Conservation (phyloP, 2,888 invertebrate genomes). For the Caenorhabditis uteleia region DNA sequence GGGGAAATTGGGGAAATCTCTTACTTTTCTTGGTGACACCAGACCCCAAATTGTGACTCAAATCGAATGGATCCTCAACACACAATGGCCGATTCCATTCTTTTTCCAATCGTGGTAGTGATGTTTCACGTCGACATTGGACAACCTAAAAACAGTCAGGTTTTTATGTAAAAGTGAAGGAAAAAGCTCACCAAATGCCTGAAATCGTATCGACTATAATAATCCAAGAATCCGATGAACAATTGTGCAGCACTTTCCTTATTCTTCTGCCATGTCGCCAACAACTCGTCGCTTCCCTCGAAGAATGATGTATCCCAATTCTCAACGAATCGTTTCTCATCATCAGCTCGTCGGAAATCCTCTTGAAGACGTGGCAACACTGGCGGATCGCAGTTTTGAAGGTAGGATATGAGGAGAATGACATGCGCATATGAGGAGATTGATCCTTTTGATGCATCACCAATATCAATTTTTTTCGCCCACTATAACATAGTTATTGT, state of each 20-base stretch:
- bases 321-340: constrained; percentile 70
- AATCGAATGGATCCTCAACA: constrained; percentile 77
- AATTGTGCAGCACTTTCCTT: constrained; percentile 38
- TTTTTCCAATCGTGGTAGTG: constrained; percentile 74
- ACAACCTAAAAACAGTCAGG: constrained; percentile 35
- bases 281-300: constrained; percentile 64
- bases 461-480: constrained; percentile 73
- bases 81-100: constrained; percentile 73
- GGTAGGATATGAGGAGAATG: constrained; percentile 75
- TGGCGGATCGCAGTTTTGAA: constrained; percentile 73
- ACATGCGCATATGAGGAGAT: constrained; percentile 76
- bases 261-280: constrained; percentile 34
- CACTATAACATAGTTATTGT: constrained; percentile 68
- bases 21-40: constrained; percentile 70
- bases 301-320: constrained; percentile 75
- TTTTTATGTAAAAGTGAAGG: neutral
- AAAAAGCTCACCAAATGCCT: constrained; percentile 26
- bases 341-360: constrained; percentile 40
- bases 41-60: constrained; percentile 75
- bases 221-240: constrained; percentile 70
- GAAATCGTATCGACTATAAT: constrained; percentile 71
- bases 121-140: constrained; percentile 44
- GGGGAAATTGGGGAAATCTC: neutral
- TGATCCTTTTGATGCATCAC: constrained; percentile 76
- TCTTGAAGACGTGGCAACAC: constrained; percentile 76